Base-by-base conservation (phyloP, 2,113 vertebrate genomes). In the Phrynosoma platyrhinos region DNA sequence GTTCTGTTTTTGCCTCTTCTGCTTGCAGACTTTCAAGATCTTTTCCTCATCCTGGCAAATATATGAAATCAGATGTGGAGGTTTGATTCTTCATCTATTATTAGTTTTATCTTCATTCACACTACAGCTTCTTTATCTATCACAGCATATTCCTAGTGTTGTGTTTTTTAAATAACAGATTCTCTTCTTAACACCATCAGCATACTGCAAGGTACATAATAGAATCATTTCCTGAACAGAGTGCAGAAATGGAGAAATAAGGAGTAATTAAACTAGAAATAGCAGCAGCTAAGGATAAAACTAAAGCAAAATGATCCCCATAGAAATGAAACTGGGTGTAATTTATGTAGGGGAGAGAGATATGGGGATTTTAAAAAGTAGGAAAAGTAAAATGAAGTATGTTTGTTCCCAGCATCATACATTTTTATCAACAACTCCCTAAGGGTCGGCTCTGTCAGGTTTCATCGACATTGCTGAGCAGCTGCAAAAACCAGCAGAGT, bases 381-480 rank as follows among this genome's bases (percentile, higher is more conserved):
- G 66, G 74, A 77, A 85, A 85, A 85, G 71, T 55, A 32, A 66
- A 85, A 78, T 25, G 40, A 78, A 86, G 30, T 68, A 78, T 68
- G 66, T 53, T 58, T 78, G 47, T 53, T 72, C 18, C 20, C 42
- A 72, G 13, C 82, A 84, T 52, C 62, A 52, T 66, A 66, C 21
- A 52, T 68, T 79, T 79, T 58, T 78, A 69, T 86, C 76, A n/a
- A 52, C 76, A 79, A 21, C n/a, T 78, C 62, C 75, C 76, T 86
- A 78, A 52, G 84, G 74, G 74, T 62, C 47, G 5, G 36, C 77
- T 85, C 84, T 66, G 72, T 77, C 55, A 47, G 36, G 40, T 68
- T 85, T 55, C 74, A 85, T 76, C 74, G 20, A 42, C 84, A 78
- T 32, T n/a, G 25, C 74, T 68, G 58, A 66, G 27, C 12, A 25